phyloP scores from a whole-genome alignment of 2,888 invertebrate species.

The Cryptus viduatorius region DNA sequence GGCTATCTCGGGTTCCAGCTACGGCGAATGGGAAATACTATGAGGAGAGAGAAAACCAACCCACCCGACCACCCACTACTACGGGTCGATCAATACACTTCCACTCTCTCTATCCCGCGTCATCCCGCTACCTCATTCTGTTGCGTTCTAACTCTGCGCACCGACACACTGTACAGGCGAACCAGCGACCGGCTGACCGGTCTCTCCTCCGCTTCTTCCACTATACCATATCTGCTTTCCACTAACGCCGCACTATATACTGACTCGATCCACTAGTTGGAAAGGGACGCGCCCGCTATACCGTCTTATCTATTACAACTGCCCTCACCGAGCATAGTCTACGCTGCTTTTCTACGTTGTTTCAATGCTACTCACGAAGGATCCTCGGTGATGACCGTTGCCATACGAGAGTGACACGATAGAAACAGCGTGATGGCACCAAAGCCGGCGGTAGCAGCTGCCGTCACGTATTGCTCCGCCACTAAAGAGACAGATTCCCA shows the following conservation, averaged over 20 bases:
- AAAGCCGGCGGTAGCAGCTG: constrained; percentile 39
- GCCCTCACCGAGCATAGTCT: constrained; percentile 1
- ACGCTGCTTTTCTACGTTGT: not conserved
- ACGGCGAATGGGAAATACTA: constrained; percentile 61
- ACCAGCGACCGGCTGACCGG: constrained; percentile 62
- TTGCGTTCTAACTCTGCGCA: constrained; percentile 57
- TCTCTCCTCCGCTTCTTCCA: constrained; percentile 23
- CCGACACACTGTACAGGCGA: constrained; percentile 56
- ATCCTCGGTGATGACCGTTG: constrained; percentile 23
- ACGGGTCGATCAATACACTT: constrained; percentile 82
- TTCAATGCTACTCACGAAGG: constrained; percentile 3
- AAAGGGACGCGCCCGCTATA: not conserved
- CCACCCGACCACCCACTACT: constrained; percentile 76
- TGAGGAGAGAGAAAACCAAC: constrained; percentile 70
- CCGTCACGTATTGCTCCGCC: constrained; percentile 40
- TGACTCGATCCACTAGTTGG: constrained; percentile 29
- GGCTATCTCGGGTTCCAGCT: constrained; percentile 50
- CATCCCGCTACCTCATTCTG: constrained; percentile 63
- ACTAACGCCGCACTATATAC: not conserved
- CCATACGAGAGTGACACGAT: constrained; percentile 4
- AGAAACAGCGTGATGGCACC: not conserved
- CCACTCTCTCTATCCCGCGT: constrained; percentile 70
- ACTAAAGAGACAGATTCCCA: constrained; percentile 20
- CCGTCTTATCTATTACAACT: constrained; percentile 1
- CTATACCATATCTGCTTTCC: not conserved